These are phyloP conservation scores for Oreonectes daqikongensis DNA, from an alignment of 2,797 vertebrate species.

Conservation along the genomic window DNA sequence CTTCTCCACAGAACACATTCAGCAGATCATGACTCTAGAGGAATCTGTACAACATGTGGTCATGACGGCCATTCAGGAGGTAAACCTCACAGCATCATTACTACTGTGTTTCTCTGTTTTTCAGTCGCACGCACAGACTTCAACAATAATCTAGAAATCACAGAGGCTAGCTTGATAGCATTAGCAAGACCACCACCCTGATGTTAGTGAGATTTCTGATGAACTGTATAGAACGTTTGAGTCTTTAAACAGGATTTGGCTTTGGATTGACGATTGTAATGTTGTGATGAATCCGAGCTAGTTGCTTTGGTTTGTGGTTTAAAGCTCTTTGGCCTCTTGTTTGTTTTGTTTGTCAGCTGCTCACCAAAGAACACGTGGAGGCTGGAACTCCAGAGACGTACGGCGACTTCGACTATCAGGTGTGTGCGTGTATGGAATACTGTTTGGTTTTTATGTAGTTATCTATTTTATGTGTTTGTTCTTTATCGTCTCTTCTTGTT, in stretches of 20 bases:
- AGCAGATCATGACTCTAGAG: conserved; percentile 90
- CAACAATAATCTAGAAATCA: too few relatives aligned
- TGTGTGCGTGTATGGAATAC: conserved; percentile 52
- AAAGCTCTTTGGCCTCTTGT: neutral
- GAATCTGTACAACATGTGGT: conserved; percentile 91
- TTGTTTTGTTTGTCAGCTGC: conserved; percentile 70
- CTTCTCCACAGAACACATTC: conserved; percentile 83
- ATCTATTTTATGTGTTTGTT: neutral
- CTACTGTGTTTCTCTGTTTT: too few relatives aligned
- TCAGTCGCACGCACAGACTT: neutral
- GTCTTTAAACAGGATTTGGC: too few relatives aligned
- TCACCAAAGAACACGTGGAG: conserved; percentile 81
- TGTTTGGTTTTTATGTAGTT: too few relatives aligned
- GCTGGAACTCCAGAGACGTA: conserved; percentile 79
- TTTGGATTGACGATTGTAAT: neutral
- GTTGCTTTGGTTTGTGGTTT: too few relatives aligned
- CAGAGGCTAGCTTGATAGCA: too few relatives aligned
- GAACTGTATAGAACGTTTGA: too few relatives aligned
- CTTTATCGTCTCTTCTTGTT: neutral
- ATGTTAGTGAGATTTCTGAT: too few relatives aligned
- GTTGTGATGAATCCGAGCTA: neutral
- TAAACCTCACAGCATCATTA: conserved; percentile 52
- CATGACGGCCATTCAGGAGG: conserved; percentile 93
- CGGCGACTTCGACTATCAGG: conserved; percentile 89
- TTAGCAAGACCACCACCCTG: too few relatives aligned